phyloP scores from a whole-genome alignment of 2,888 invertebrate species.

The Hypolimnas misippus region DNA sequence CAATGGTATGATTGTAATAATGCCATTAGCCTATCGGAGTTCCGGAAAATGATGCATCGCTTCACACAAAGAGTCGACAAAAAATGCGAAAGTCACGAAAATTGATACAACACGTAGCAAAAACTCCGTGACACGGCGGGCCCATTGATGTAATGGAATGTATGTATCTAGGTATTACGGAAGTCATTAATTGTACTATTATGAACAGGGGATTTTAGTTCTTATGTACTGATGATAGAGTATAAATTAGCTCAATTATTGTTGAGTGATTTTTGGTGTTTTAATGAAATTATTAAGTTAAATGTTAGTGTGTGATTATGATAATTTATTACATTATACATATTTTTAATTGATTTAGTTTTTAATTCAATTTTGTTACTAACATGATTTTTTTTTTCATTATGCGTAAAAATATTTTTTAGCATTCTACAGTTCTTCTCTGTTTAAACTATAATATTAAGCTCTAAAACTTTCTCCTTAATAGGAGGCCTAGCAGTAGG shows the following conservation, averaged over 20 bases:
- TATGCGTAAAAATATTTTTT: no score
- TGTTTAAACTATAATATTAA: no score
- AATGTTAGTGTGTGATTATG: no score
- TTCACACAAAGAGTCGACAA: slow-evolving; percentile 45
- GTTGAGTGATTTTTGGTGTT: no score
- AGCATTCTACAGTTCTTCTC: no score
- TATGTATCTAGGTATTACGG: neutral
- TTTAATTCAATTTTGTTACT: no score
- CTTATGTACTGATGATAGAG: neutral
- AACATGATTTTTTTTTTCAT: no score
- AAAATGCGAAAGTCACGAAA: slow-evolving; percentile 57
- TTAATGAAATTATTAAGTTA: no score
- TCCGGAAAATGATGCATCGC: slow-evolving; percentile 36
- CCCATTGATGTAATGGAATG: slow-evolving; percentile 1
- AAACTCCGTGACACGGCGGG: slow-evolving; percentile 30
- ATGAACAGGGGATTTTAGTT: neutral
- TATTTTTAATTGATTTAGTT: neutral
- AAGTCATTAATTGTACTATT: neutral
- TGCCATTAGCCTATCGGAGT: slow-evolving; percentile 38
- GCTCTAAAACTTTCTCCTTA: no score
- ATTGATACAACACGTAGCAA: slow-evolving; percentile 61
- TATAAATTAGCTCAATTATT: no score
- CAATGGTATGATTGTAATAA: slow-evolving; percentile 38
- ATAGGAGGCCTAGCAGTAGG: no score
- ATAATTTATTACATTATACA: neutral